These are phyloP conservation scores for Gymnoscelis rufifasciata DNA, from an alignment of 2,888 invertebrate species.

Conservation along the genomic window DNA sequence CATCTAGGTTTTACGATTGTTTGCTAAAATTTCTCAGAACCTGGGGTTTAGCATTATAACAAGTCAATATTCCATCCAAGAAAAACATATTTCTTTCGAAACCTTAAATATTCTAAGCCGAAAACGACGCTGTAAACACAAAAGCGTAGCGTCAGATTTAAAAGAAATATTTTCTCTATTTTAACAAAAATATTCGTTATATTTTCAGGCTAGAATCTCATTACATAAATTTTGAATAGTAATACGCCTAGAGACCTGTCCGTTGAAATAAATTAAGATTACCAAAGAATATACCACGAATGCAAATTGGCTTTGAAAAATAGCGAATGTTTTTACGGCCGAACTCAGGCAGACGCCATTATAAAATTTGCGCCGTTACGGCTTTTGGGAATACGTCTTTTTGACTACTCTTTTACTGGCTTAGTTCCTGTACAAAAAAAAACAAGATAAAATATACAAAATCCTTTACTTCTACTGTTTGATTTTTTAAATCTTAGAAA, in stretches of 20 bases:
- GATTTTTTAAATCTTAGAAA: too few species aligned
- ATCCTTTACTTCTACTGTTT: too few species aligned
- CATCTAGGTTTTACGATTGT: too few species aligned
- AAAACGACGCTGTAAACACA: neutral
- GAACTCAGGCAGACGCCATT: slow-evolving; percentile 9
- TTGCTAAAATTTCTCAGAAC: too few species aligned
- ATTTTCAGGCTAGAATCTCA: slow-evolving; percentile 16
- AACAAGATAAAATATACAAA: too few species aligned
- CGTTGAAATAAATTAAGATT: slow-evolving; percentile 28
- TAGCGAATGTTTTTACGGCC: slow-evolving; percentile 22
- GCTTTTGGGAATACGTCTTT: slow-evolving; percentile 24
- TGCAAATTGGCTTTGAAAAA: slow-evolving; percentile 26
- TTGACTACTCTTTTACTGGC: slow-evolving; percentile 17
- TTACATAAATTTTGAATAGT: slow-evolving; percentile 25
- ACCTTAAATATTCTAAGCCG: neutral
- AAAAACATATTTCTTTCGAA: neutral
- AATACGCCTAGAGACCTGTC: slow-evolving; percentile 31
- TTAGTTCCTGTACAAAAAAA: neutral
- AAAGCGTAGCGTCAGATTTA: neutral
- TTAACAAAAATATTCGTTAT: slow-evolving; percentile 17
- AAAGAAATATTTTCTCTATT: slow-evolving; percentile 4
- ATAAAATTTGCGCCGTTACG: too few species aligned
- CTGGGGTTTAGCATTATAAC: too few species aligned
- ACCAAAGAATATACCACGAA: slow-evolving; percentile 25
- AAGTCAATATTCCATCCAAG: too few species aligned